Percentiles rank a stretch among this genome's conserved stretches.
These are phyloP conservation scores for Urosaurus nigricauda DNA, from an alignment of 2,797 vertebrate genomes.

Conservation along the genomic window DNA sequence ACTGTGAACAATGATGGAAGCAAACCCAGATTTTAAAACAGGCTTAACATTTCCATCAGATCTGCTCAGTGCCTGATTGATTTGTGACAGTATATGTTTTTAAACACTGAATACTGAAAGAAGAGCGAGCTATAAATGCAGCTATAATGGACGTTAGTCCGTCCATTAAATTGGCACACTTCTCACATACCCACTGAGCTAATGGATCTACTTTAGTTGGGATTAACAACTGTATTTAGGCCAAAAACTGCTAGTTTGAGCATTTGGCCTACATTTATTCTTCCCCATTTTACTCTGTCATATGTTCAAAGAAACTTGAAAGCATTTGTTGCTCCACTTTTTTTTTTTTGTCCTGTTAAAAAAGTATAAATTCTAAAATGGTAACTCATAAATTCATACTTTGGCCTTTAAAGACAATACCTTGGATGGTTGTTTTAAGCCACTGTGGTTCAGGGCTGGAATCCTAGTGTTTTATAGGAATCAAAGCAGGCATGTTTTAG, in stretches of 20 bases:
- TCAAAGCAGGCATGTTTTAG: slow-evolving; percentile 25
- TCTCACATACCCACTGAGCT: too few species aligned
- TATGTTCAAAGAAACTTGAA: background rate
- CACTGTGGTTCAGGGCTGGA: background rate
- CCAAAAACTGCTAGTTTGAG: background rate
- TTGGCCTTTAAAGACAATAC: slow-evolving; percentile 25
- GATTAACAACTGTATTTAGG: too few species aligned
- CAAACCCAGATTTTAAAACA: background rate
- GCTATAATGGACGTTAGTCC: too few species aligned
- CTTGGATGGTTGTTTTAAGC: background rate
- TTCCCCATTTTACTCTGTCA: background rate
- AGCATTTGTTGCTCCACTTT: slow-evolving; percentile 9
- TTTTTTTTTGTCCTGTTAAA: slow-evolving; percentile 3
- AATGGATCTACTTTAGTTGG: too few species aligned
- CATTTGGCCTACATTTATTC: background rate
- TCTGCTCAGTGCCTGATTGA: background rate
- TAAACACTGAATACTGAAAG: background rate
- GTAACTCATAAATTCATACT: background rate
- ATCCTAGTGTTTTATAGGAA: slow-evolving; percentile 15
- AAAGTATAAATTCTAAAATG: slow-evolving; percentile 17
- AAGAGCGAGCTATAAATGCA: too few species aligned
- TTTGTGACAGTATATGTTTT: background rate
- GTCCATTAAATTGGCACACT: too few species aligned
- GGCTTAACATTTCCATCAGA: background rate
- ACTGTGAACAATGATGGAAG: too few species aligned